A percentile compares a stretch with the other conserved stretches of the same genome.
Evolutionary conservation across 1,140 invertebrate species (phyloP).

Genomic region (Drosophila parabipectinata): DNA sequence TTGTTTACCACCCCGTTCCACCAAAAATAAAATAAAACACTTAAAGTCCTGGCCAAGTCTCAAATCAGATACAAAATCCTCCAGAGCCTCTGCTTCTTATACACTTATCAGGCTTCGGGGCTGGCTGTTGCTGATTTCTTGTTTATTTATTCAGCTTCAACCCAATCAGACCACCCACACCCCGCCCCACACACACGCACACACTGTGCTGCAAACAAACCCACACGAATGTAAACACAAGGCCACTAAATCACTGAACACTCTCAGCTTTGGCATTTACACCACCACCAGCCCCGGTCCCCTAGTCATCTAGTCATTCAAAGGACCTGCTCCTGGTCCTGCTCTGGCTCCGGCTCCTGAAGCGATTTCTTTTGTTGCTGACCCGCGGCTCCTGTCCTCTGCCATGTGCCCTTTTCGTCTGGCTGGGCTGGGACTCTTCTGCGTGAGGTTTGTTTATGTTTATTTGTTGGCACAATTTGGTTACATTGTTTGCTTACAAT

Average conservation of each 20-base stretch:
- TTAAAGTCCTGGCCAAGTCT: conserved; percentile 41
- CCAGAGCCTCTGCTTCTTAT: conserved; percentile 53
- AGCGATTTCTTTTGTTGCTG: conserved; percentile 72
- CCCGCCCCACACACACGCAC: conserved; percentile 24
- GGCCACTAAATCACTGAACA: conserved; percentile 77
- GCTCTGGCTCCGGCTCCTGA: conserved; percentile 23
- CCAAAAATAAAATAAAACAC: conserved; percentile 26
- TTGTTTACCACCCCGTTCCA: conserved; percentile 31
- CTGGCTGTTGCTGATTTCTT: conserved; percentile 61
- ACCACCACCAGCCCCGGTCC: conserved; percentile 26
- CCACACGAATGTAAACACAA: conserved; percentile 62
- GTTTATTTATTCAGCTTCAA: conserved; percentile 78
- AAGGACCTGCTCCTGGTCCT: conserved; percentile 17
- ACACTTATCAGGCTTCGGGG: conserved; percentile 70
- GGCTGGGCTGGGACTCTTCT: conserved; percentile 20
- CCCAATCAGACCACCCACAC: conserved; percentile 69
- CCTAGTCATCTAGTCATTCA: conserved; percentile 15
- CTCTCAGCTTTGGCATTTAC: conserved; percentile 71
- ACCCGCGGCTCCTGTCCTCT: conserved; percentile 58
- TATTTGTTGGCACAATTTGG: conserved; percentile 81
- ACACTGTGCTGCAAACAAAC: conserved; percentile 54
- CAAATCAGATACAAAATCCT: conserved; percentile 52
- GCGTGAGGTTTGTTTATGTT: conserved; percentile 71
- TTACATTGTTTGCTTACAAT: conserved; percentile 81
- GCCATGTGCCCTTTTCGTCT: conserved; percentile 15